Evolutionary conservation across 53 echinoderm and acorn worm genomes (phyloP).

Genomic region (Temnopleurus reevesii): DNA sequence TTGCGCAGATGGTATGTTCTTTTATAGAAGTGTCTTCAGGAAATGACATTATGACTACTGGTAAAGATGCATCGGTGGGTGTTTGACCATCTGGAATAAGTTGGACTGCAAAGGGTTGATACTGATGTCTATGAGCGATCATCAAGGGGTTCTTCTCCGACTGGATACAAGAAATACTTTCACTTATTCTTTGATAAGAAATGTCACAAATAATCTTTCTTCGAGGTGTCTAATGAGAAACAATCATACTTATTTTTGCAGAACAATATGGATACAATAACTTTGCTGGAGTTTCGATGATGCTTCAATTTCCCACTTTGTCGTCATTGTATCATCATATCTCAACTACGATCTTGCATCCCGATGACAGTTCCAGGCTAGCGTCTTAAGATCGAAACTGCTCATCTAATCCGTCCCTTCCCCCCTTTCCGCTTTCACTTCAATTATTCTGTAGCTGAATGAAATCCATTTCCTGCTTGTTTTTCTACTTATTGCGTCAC

Average conservation of each 20-base stretch:
- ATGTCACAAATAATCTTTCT: not conserved
- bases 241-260: not conserved
- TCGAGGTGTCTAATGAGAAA: not conserved
- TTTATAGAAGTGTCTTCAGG: no score
- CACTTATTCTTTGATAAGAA: no score
- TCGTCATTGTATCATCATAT: not conserved
- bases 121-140: not conserved
- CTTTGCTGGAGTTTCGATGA: not conserved
- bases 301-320: not conserved
- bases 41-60: no score
- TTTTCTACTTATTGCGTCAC: not conserved
- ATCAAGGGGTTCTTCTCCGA: no score
- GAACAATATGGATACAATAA: not conserved
- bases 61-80: no score
- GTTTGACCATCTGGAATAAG: not conserved
- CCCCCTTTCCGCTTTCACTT: not conserved
- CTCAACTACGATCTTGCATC: not conserved
- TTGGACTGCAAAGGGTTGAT: not conserved
- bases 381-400: conserved; percentile 16
- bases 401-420: not conserved
- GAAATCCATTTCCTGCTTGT: not conserved
- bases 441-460: not conserved
- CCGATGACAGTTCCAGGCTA: not conserved
- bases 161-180: no score
- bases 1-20: no score